Percentiles rank a stretch among this genome's conserved stretches.
These are phyloP conservation scores for Phymorhynchus buccinoides DNA, from an alignment of 1,140 invertebrate species.

Conservation along the genomic window DNA sequence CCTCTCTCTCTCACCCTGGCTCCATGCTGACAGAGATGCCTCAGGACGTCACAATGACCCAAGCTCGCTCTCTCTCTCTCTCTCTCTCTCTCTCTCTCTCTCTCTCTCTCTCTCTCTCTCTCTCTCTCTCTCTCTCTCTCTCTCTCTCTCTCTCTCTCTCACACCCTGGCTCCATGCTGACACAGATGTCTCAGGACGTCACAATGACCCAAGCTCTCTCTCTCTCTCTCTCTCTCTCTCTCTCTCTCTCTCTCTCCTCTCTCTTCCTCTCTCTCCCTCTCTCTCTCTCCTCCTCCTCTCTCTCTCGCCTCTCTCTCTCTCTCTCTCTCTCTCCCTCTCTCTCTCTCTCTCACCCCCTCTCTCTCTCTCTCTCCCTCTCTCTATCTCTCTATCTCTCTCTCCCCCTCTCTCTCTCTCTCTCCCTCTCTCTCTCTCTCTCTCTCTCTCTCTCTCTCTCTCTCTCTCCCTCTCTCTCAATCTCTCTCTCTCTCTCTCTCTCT, in stretches of 20 bases:
- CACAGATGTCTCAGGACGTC: too few relatives aligned
- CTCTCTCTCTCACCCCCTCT: not conserved
- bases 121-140: not conserved
- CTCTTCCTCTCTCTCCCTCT: not conserved
- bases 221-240: too few relatives aligned
- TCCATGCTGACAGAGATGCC: too few relatives aligned
- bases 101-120: not conserved
- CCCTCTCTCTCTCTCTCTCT: not conserved
- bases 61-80: too few relatives aligned
- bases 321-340: not conserved
- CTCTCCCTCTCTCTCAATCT: not conserved
- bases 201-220: too few relatives aligned
- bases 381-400: too few relatives aligned
- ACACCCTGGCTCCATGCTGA: not conserved
- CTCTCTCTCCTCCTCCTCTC: not conserved
- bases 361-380: too few relatives aligned
- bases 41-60: too few relatives aligned
- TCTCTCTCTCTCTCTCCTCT: not conserved
- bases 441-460: constrained; percentile 14
- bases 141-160: not conserved
- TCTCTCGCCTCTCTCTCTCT: not conserved
- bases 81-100: not conserved
- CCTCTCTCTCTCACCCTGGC: not conserved
- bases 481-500: too few relatives aligned
- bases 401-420: not conserved